Conservation (phyloP, 2,797 vertebrate species). For the Sandelia bainsii region DNA sequence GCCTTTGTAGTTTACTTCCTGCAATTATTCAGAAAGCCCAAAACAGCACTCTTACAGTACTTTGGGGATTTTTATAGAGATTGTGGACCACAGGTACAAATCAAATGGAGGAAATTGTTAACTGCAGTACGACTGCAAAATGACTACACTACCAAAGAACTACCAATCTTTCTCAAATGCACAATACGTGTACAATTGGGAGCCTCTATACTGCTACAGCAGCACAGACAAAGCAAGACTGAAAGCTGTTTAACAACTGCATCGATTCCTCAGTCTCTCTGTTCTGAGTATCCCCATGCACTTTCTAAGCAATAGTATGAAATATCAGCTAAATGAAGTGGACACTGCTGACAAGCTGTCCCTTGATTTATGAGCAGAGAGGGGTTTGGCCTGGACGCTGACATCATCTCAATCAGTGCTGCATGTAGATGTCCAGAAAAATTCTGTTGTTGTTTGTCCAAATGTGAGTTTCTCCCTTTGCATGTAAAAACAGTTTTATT, state of each 20-base stretch:
- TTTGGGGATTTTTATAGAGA: neutral
- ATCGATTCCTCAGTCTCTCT: constrained; percentile 57
- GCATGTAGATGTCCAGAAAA: constrained; percentile 50
- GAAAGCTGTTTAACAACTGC: constrained; percentile 53
- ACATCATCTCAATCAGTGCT: constrained; percentile 67
- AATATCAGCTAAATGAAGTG: constrained; percentile 71
- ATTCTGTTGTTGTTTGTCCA: constrained; percentile 37
- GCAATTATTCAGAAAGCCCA: neutral
- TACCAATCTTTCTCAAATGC: neutral
- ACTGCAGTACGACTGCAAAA: neutral
- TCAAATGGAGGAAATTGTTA: neutral
- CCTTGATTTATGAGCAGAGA: constrained; percentile 70
- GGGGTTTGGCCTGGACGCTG: constrained; percentile 58
- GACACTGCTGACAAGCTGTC: constrained; percentile 67
- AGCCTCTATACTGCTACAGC: neutral
- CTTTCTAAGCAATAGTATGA: constrained; percentile 54
- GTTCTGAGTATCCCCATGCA: constrained; percentile 61
- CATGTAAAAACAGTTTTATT: constrained; percentile 36
- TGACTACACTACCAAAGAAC: neutral
- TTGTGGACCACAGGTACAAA: neutral
- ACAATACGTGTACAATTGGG: neutral
- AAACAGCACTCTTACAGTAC: neutral
- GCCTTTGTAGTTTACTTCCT: neutral
- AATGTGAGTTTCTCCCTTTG: constrained; percentile 44
- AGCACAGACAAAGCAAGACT: neutral